Evolutionary conservation across 2,113 vertebrate genomes (phyloP).

Genomic region (Drymodes brunneopygia): DNA sequence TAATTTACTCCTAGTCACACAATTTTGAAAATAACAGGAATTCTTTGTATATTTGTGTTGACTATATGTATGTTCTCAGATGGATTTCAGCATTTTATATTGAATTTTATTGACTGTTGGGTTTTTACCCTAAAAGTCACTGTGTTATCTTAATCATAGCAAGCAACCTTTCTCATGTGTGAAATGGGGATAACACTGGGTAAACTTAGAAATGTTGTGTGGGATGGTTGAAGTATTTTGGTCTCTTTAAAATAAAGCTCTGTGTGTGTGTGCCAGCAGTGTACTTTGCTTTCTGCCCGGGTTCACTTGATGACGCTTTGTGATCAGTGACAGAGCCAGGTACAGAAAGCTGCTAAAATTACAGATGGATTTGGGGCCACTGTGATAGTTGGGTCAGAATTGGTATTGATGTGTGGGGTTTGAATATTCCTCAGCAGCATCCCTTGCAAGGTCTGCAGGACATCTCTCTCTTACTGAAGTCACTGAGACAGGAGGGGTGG

Average conservation of each 20-base stretch:
- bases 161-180: not conserved
- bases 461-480: not conserved
- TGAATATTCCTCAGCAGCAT: not conserved
- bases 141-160: not conserved
- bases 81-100: not conserved
- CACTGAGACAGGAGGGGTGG: not conserved
- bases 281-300: not conserved
- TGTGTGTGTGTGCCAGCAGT: not conserved
- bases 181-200: not conserved
- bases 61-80: not conserved
- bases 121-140: not conserved
- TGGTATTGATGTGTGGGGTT: not conserved
- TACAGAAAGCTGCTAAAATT: not conserved
- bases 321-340: not conserved
- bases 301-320: not conserved
- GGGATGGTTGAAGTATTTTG: not conserved
- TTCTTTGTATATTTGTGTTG: not conserved
- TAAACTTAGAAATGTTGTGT: slow-evolving; percentile 21
- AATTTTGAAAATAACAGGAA: not conserved
- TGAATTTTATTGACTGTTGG: not conserved
- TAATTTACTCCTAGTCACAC: not conserved
- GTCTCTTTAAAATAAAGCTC: not conserved
- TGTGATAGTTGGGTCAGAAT: not conserved
- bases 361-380: not conserved
- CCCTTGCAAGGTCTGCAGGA: not conserved